Percentiles rank a stretch among this genome's conserved stretches.
Evolutionary conservation across 1,140 invertebrate species (phyloP).

Genomic region (Chlorops oryzae): DNA sequence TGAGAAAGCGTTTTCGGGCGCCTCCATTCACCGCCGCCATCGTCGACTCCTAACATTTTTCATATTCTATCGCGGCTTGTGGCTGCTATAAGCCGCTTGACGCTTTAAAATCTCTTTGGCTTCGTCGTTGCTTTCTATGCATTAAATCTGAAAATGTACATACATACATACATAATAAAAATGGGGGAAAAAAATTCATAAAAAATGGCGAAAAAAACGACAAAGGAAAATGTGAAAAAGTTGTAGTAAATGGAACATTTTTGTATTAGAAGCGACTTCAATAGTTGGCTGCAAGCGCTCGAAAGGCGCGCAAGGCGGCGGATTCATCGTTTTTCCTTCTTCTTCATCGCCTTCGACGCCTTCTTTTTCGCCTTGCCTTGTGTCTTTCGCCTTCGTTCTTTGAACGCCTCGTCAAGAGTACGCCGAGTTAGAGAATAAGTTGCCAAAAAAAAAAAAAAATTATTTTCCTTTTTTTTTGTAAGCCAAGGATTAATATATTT

Average conservation of each 20-base stretch:
- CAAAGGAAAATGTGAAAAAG: constrained; percentile 20
- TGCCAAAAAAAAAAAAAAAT: constrained; percentile 19
- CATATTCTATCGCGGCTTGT: too few species aligned
- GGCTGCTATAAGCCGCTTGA: too few species aligned
- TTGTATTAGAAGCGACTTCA: constrained; percentile 30
- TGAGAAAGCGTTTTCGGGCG: too few species aligned
- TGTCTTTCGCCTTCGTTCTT: too few species aligned
- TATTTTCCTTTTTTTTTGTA: too few species aligned
- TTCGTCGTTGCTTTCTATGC: constrained; percentile 1
- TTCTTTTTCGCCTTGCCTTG: too few species aligned
- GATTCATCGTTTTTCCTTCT: too few species aligned
- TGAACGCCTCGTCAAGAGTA: too few species aligned
- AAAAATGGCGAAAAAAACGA: background rate
- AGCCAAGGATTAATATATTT: constrained; percentile 46
- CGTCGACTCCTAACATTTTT: too few species aligned
- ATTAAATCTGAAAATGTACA: constrained; percentile 4
- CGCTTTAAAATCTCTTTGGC: too few species aligned
- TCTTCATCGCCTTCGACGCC: too few species aligned
- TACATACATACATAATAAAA: constrained; percentile 4
- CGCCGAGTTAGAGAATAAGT: background rate
- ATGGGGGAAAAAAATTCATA: background rate
- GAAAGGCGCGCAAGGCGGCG: background rate
- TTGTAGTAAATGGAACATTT: constrained; percentile 33
- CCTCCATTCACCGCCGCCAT: too few species aligned
- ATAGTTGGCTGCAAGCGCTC: constrained; percentile 9